Evolutionary conservation across 2,797 vertebrate genomes (phyloP).

Genomic region (Melanotaenia trifasciata): DNA sequence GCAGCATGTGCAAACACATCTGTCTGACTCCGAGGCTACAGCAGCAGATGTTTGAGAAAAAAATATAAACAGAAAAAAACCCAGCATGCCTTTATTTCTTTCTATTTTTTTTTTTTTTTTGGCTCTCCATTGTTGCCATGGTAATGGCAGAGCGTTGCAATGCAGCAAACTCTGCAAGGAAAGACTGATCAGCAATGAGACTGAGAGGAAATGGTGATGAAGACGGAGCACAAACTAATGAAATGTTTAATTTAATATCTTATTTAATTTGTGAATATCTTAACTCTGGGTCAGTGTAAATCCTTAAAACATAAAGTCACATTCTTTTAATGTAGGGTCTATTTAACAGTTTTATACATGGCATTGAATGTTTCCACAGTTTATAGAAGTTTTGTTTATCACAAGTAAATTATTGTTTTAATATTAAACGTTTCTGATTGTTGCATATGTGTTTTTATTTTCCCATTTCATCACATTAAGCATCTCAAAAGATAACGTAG

Average conservation of each 20-base stretch:
- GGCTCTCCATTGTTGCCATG: slow-evolving; percentile 56
- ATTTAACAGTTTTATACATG: neutral
- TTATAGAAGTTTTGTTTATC: no score
- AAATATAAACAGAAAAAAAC: slow-evolving; percentile 7
- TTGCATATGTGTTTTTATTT: no score
- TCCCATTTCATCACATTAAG: no score
- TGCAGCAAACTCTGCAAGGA: slow-evolving; percentile 65
- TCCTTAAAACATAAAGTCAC: neutral
- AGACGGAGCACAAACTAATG: neutral
- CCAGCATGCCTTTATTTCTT: slow-evolving; percentile 8
- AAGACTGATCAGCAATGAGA: slow-evolving; percentile 21
- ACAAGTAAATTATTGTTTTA: no score
- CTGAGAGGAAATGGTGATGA: slow-evolving; percentile 2
- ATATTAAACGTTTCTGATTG: no score
- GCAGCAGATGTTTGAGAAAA: slow-evolving; percentile 25
- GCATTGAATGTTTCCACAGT: no score
- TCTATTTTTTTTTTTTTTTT: slow-evolving; percentile 16
- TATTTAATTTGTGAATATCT: neutral
- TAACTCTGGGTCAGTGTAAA: neutral
- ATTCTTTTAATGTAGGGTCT: neutral
- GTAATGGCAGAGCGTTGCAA: slow-evolving; percentile 58
- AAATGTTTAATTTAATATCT: slow-evolving; percentile 13
- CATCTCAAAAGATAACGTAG: no score
- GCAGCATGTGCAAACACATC: slow-evolving; percentile 29
- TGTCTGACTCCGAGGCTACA: slow-evolving; percentile 26